Percentiles rank a stretch among this genome's conserved stretches.
Conservation (phyloP, 2,797 vertebrate genomes). For the Potorous gilbertii region DNA sequence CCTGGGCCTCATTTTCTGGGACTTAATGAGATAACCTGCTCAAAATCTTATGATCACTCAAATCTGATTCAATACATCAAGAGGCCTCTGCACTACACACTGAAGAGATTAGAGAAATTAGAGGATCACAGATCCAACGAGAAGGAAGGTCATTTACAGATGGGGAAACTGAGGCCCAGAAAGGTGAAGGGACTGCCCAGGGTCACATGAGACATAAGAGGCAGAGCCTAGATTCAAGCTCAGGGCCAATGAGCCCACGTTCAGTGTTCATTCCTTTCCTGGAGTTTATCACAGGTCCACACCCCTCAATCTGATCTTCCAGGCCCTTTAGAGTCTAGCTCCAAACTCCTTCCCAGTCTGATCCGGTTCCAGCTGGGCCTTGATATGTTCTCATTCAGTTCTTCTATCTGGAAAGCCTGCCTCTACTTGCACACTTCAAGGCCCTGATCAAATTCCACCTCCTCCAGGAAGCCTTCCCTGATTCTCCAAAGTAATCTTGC, state of each 20-base stretch:
- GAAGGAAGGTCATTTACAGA: not conserved
- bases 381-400: not conserved
- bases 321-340: not conserved
- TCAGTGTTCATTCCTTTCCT: not conserved
- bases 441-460: not conserved
- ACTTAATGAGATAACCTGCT: not conserved
- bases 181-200: not conserved
- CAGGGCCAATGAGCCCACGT: not conserved
- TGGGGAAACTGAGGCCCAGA: not conserved
- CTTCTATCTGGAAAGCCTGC: not conserved
- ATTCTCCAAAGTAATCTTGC: not conserved
- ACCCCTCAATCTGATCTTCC: not conserved
- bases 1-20: not conserved
- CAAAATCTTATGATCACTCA: not conserved
- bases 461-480: not conserved
- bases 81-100: not conserved
- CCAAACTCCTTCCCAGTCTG: not conserved
- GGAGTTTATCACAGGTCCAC: not conserved
- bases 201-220: not conserved
- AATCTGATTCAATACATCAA: not conserved
- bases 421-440: not conserved
- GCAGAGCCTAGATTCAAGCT: not conserved
- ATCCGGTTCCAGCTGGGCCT: not conserved
- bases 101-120: not conserved
- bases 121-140: not conserved